Percentiles rank a stretch among this genome's conserved stretches.
These are phyloP conservation scores for Megalopta genalis DNA, from an alignment of 1,140 invertebrate genomes.

Conservation along the genomic window DNA sequence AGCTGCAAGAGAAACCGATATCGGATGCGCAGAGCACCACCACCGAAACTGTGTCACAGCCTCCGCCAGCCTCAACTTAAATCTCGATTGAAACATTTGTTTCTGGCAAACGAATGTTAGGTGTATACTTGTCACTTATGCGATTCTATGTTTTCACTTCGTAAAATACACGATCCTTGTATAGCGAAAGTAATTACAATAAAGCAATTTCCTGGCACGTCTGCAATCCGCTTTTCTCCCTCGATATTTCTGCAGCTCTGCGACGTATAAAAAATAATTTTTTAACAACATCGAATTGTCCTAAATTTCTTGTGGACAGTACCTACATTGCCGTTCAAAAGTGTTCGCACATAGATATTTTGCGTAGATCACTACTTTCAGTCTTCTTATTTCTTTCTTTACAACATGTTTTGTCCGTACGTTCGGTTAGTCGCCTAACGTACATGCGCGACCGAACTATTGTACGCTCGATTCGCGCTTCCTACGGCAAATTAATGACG, in stretches of 20 bases:
- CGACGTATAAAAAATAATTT: too few species aligned
- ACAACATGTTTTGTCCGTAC: too few species aligned
- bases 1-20: conserved; percentile 74
- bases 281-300: too few species aligned
- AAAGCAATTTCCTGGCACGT: conserved; percentile 49
- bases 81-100: neutral
- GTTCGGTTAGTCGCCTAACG: too few species aligned
- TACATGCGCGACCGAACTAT: too few species aligned
- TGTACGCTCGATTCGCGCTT: too few species aligned
- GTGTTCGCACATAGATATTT: too few species aligned
- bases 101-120: conserved; percentile 2
- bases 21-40: conserved; percentile 70
- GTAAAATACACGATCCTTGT: conserved; percentile 26
- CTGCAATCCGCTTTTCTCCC: neutral
- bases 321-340: too few species aligned
- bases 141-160: conserved; percentile 5
- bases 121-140: neutral
- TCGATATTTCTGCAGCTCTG: neutral
- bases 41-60: conserved; percentile 70
- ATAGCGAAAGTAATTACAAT: conserved; percentile 43
- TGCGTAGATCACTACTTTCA: too few species aligned
- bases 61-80: conserved; percentile 66
- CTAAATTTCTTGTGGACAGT: too few species aligned
- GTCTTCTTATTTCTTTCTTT: too few species aligned
- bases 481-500: too few species aligned